Base-by-base conservation (phyloP, 2,113 vertebrate species). In the Hippoglossus stenolepis region DNA sequence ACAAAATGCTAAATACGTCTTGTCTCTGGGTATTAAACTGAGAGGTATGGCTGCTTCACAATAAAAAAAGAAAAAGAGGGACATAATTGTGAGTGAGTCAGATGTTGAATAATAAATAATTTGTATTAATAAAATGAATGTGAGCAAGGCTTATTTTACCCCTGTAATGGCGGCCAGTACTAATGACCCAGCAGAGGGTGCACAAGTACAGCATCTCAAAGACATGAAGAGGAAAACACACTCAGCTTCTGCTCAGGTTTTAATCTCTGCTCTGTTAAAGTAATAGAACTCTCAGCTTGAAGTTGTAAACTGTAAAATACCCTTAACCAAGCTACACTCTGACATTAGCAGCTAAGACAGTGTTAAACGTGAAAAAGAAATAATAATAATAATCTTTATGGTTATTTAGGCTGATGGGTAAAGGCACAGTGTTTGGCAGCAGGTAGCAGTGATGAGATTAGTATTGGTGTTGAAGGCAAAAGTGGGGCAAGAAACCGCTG, bases 101-200 rank as follows among this genome's bases (percentile, higher is more conserved):
- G 35, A 10, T 10, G 8, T 10, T 38, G 35, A 38, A 38, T 38
- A 0, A 11, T 43, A 11, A 3, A 43, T 43, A 13, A 49, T 18
- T 49, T 18, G 6, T 17, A 6, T 49, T 49, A 4, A 18, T 18
- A 51, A 1, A 26, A 13, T 38, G 35, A 9, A 9, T 2, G 35
- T 38, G 35, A 38, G 35, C 2, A 9, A 38, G 8, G 35, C 9
- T 23, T 40, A 14, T 21, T 23, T 2, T 5, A 47, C 13, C 3
- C 23, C 35, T 13, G 45, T 17, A 12, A 43, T 13, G 68, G 51
- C 3, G 6, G 4, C 13, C 13, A 49, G 51, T 26, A 35, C 14
- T 11, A 10, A 59, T 56, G 12, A n/a, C 31, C 79, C 79, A 87
- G 76, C 62, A 87, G 83, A 80, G 76, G 83, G 76, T 3, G 76